Percentiles rank a stretch among this genome's conserved stretches.
These are phyloP conservation scores for Anastrepha obliqua DNA, from an alignment of 1,140 invertebrate genomes.

Conservation along the genomic window DNA sequence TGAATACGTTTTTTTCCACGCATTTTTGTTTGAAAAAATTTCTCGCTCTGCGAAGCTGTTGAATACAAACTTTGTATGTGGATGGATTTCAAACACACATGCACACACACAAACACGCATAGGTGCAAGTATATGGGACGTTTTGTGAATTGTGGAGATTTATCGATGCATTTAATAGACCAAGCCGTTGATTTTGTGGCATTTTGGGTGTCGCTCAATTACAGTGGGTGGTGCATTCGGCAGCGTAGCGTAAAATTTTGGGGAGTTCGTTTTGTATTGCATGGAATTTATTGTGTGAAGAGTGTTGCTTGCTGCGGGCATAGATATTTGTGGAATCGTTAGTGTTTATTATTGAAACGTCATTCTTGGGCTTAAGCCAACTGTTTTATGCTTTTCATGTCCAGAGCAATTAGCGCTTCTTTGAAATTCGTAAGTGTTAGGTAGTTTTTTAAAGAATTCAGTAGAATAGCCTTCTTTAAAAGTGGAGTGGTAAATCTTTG, in stretches of 20 bases:
- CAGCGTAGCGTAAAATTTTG: too few relatives aligned
- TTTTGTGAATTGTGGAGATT: constrained; percentile 11
- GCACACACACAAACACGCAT: not conserved
- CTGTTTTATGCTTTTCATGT: not conserved
- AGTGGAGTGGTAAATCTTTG: too few relatives aligned
- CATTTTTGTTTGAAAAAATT: too few relatives aligned
- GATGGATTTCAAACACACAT: not conserved
- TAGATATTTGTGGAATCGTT: not conserved
- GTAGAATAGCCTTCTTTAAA: too few relatives aligned
- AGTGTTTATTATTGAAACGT: constrained; percentile 29
- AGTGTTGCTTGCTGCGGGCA: too few relatives aligned
- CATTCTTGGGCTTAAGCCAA: not conserved
- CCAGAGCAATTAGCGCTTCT: too few relatives aligned
- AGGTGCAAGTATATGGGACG: not conserved
- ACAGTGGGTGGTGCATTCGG: not conserved
- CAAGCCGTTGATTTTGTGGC: constrained; percentile 42
- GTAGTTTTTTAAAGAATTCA: too few relatives aligned
- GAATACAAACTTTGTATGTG: not conserved
- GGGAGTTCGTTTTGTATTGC: not conserved
- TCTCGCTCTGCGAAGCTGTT: not conserved
- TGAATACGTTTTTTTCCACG: not conserved
- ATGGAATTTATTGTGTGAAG: not conserved
- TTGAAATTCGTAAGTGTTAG: too few relatives aligned
- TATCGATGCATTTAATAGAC: constrained; percentile 42
- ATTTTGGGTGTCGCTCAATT: constrained; percentile 6